These are phyloP conservation scores for Hylyphantes graminicola DNA, from an alignment of 1,140 invertebrate species.

Conservation along the genomic window DNA sequence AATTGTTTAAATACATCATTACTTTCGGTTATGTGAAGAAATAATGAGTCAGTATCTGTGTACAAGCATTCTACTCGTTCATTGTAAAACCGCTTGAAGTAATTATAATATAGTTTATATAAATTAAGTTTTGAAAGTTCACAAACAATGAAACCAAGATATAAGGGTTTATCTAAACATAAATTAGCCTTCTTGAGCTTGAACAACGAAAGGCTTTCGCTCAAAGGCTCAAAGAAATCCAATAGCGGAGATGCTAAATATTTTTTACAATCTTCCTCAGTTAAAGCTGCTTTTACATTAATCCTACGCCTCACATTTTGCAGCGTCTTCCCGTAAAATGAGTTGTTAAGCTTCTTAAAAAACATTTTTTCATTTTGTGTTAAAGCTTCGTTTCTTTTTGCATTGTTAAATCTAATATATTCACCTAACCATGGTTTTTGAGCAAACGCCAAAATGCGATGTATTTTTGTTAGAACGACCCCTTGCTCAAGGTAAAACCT, in stretches of 20 bases:
- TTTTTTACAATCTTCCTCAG: not conserved
- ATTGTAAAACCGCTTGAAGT: not conserved
- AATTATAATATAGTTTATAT: not conserved
- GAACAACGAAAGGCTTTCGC: not conserved
- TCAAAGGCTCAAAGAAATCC: conserved; percentile 1
- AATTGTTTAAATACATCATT: not conserved
- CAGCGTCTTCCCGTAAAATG: conserved; percentile 15
- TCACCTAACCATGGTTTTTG: not conserved
- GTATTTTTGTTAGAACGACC: conserved; percentile 1
- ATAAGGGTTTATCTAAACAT: conserved; percentile 1
- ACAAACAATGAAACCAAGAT: not conserved
- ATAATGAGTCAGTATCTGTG: not conserved
- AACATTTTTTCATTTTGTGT: not conserved
- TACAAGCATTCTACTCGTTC: not conserved
- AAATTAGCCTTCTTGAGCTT: conserved; percentile 19
- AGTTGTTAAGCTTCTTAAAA: conserved; percentile 6
- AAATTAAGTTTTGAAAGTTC: not conserved
- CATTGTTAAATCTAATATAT: conserved; percentile 14
- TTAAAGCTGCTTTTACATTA: not conserved
- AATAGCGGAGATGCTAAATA: not conserved
- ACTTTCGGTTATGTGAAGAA: not conserved
- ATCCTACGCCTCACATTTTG: not conserved
- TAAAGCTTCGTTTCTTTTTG: not conserved
- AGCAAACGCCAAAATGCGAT: not conserved
- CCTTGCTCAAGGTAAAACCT: conserved; percentile 56